phyloP scores from a whole-genome alignment of 2,888 invertebrate species.

The Noctua pronuba region DNA sequence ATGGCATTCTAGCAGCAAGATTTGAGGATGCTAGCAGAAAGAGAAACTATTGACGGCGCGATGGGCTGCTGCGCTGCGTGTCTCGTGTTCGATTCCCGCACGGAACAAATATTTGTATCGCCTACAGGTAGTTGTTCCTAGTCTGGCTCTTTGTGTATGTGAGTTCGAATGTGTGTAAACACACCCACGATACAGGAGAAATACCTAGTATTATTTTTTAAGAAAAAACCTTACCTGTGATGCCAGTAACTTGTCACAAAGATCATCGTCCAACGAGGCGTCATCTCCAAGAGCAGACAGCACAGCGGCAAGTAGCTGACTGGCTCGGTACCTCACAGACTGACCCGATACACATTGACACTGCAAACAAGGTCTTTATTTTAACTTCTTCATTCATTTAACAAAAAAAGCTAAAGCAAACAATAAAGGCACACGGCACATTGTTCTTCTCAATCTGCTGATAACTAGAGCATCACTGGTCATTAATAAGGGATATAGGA shows the following conservation, averaged over 20 bases:
- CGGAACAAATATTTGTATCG: neutral
- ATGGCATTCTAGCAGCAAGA: too few species aligned
- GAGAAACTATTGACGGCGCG: neutral
- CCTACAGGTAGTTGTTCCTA: too few species aligned
- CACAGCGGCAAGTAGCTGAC: slow-evolving; percentile 94
- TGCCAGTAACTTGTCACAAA: slow-evolving; percentile 93
- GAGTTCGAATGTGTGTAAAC: neutral
- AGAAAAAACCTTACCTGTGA: slow-evolving; percentile 90
- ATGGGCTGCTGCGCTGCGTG: neutral
- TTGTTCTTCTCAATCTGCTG: neutral
- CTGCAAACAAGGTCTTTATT: slow-evolving; percentile 69
- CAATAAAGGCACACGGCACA: neutral
- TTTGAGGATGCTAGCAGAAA: neutral
- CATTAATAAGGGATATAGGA: neutral
- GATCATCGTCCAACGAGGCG: slow-evolving; percentile 93
- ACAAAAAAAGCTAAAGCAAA: neutral
- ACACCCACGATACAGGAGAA: neutral
- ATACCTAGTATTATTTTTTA: neutral
- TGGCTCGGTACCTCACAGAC: slow-evolving; percentile 93
- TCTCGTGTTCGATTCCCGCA: neutral
- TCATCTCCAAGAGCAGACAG: slow-evolving; percentile 93
- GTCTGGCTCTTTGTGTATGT: neutral
- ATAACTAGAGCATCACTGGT: neutral
- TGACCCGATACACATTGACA: slow-evolving; percentile 88
- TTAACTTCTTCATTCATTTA: neutral